These are phyloP conservation scores for Palythoa heliodiscus DNA, from an alignment of 92 coral and sea anemone genomes.

Conservation along the genomic window DNA sequence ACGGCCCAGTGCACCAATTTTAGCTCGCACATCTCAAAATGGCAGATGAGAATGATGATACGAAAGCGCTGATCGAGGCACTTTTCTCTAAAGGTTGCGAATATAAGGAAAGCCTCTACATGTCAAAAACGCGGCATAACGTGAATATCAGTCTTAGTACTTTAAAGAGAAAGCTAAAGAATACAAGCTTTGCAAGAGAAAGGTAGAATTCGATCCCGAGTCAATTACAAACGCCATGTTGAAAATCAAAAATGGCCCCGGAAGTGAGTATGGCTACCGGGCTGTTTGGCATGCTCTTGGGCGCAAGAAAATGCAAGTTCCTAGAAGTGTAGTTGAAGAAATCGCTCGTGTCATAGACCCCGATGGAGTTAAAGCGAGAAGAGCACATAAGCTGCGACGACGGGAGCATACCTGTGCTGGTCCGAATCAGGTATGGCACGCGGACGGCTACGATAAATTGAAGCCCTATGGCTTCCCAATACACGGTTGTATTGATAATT, in stretches of 20 bases:
- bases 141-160: constrained; percentile 42
- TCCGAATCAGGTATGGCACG: constrained; percentile 40
- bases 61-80: constrained; percentile 14
- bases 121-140: constrained; percentile 20
- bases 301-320: constrained; percentile 9
- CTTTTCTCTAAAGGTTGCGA: constrained; percentile 44
- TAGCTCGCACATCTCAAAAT: not conserved
- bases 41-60: constrained; percentile 8
- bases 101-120: constrained; percentile 19
- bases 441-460: constrained; percentile 16
- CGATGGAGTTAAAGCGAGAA: constrained; percentile 45
- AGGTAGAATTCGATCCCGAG: constrained; percentile 34
- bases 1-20: not conserved
- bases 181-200: constrained; percentile 39
- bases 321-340: constrained; percentile 45
- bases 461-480: not conserved
- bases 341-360: constrained; percentile 32
- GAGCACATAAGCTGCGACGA: constrained; percentile 35
- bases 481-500: not conserved
- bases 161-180: constrained; percentile 49
- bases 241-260: constrained; percentile 48
- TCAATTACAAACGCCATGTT: constrained; percentile 10
- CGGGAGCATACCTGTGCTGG: constrained; percentile 26
- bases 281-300: constrained; percentile 50
- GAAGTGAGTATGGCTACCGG: constrained; percentile 48